These are phyloP conservation scores for Parasteatoda lunata DNA, from an alignment of 2,888 invertebrate species.

Conservation along the genomic window DNA sequence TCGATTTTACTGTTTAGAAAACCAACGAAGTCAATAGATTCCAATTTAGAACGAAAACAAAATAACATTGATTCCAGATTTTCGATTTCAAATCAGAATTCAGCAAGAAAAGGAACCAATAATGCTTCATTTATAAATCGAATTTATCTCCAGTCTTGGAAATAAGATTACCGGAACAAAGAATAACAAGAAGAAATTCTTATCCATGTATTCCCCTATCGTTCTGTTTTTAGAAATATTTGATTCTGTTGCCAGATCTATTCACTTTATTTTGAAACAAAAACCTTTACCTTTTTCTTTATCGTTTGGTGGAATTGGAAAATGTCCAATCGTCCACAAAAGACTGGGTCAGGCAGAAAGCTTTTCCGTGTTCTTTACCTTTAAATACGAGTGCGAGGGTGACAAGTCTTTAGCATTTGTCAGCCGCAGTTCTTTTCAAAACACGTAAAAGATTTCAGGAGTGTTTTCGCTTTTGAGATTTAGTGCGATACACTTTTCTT, in stretches of 20 bases:
- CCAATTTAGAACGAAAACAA: background rate
- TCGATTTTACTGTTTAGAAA: background rate
- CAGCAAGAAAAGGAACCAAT: constrained; percentile 21
- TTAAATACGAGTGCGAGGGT: constrained; percentile 44
- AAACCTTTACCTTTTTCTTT: constrained; percentile 7
- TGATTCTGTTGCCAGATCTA: constrained; percentile 24
- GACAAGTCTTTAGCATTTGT: constrained; percentile 51
- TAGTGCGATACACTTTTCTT: background rate
- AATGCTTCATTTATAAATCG: constrained; percentile 54
- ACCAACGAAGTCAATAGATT: background rate
- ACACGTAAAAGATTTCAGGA: constrained; percentile 52
- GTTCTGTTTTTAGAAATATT: constrained; percentile 47
- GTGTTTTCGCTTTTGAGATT: constrained; percentile 5
- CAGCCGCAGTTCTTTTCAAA: constrained; percentile 26
- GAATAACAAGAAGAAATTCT: constrained; percentile 15
- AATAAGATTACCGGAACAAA: constrained; percentile 36
- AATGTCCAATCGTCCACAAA: constrained; percentile 36
- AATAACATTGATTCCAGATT: background rate
- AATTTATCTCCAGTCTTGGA: constrained; percentile 40
- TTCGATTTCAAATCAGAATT: constrained; percentile 3
- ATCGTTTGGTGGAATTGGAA: constrained; percentile 2
- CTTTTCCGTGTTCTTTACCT: constrained; percentile 52
- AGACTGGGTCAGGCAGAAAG: constrained; percentile 20
- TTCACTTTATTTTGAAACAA: constrained; percentile 25
- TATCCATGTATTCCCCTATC: constrained; percentile 12